Evolutionary conservation across 2,113 vertebrate genomes (phyloP).

Genomic region (Osmerus eperlanus): DNA sequence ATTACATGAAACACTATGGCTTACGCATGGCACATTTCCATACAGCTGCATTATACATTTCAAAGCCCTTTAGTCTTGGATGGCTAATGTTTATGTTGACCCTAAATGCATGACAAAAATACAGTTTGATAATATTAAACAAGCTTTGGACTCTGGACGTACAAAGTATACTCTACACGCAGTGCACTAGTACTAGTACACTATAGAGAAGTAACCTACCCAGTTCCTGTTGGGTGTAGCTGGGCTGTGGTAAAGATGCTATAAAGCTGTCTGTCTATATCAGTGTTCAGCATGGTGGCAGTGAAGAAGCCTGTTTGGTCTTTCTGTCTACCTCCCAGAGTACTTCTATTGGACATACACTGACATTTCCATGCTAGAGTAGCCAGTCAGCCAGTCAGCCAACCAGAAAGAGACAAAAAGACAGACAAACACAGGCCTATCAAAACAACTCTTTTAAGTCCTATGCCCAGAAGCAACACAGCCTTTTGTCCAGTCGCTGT

Average conservation of each 20-base stretch:
- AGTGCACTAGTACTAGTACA: too few relatives aligned
- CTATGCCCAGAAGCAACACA: conserved; percentile 84
- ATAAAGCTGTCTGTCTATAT: neutral
- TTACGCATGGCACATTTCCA: conserved; percentile 30
- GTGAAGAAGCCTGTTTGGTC: neutral
- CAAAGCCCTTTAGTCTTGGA: conserved; percentile 31
- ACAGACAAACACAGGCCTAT: conserved; percentile 43
- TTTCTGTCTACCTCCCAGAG: neutral
- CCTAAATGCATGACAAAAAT: neutral
- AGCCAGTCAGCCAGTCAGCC: conserved; percentile 4
- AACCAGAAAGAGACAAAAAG: neutral
- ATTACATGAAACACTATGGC: conserved; percentile 24
- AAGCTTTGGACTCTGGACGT: conserved; percentile 12
- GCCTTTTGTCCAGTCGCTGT: conserved; percentile 88
- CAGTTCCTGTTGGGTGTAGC: neutral
- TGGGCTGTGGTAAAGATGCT: neutral
- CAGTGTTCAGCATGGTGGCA: neutral
- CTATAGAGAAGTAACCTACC: neutral
- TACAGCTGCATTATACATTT: conserved; percentile 28
- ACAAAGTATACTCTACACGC: neutral
- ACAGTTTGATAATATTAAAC: conserved; percentile 9
- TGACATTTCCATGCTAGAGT: conserved; percentile 20
- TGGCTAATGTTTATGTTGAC: neutral
- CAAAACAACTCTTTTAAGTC: conserved; percentile 87
- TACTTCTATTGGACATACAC: neutral